A percentile compares a stretch with the other conserved stretches of the same genome.
Evolutionary conservation across 2,797 vertebrate genomes (phyloP).

Genomic region (Gorsachius magnificus): DNA sequence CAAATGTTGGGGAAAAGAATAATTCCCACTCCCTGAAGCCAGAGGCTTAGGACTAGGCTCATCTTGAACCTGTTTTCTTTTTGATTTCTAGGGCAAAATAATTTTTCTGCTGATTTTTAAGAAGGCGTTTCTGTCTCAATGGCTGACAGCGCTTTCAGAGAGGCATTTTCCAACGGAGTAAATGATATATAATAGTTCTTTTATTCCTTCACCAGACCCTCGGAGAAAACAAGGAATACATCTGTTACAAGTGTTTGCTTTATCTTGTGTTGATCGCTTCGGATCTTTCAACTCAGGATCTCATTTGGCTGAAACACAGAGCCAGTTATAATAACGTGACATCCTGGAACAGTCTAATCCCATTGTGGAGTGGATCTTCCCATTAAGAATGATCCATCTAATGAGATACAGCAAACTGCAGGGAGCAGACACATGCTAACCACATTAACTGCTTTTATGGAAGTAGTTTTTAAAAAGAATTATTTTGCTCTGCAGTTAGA

Average conservation of each 20-base stretch:
- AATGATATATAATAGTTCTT: neutral
- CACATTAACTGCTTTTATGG: constrained; percentile 6
- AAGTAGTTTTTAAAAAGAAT: neutral
- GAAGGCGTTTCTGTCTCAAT: neutral
- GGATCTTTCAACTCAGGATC: neutral
- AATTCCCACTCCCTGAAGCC: neutral
- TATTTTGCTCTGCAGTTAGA: neutral
- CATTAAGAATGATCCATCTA: neutral
- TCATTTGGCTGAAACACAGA: neutral
- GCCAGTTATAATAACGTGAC: neutral
- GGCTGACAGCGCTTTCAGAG: neutral
- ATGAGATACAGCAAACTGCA: neutral
- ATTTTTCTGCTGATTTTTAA: neutral
- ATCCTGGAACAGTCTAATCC: neutral
- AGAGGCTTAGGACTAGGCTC: neutral
- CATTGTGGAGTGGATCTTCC: constrained; percentile 4
- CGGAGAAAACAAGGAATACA: neutral
- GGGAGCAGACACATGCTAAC: constrained; percentile 11
- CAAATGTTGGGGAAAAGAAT: neutral
- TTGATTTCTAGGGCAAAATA: neutral
- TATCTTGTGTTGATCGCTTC: neutral
- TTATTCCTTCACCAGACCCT: neutral
- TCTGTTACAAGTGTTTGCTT: neutral
- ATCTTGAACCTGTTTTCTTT: neutral
- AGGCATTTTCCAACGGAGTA: neutral